These are phyloP conservation scores for Enoplosus armatus DNA, from an alignment of 2,797 vertebrate genomes.

Conservation along the genomic window DNA sequence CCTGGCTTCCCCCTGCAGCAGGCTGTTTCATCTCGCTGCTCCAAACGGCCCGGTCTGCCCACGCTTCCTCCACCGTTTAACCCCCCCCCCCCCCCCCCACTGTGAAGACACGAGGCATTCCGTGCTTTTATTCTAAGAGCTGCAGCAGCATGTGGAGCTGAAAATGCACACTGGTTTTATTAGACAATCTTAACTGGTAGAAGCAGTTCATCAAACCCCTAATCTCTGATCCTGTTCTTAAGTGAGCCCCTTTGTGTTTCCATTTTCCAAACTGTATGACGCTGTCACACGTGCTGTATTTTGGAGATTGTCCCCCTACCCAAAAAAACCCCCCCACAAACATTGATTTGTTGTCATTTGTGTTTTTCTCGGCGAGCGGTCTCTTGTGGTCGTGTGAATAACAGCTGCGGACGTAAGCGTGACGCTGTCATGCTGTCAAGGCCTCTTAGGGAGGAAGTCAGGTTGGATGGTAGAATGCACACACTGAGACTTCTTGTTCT, in stretches of 20 bases:
- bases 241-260: neutral
- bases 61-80: slow-evolving; percentile 37
- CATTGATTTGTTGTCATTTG: neutral
- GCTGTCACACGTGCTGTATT: neutral
- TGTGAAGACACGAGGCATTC: slow-evolving; percentile 23
- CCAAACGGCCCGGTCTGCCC: slow-evolving; percentile 24
- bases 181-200: neutral
- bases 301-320: neutral
- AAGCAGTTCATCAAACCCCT: neutral
- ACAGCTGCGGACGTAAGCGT: neutral
- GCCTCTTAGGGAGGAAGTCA: neutral
- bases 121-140: neutral
- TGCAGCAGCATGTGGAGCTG: neutral
- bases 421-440: neutral
- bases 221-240: neutral
- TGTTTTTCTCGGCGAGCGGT: neutral
- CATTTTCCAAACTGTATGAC: neutral
- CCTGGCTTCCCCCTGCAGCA: slow-evolving; percentile 15
- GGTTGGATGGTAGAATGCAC: neutral
- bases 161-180: neutral
- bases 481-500: neutral
- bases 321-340: too few species aligned
- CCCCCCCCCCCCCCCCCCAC: too few species aligned
- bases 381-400: neutral
- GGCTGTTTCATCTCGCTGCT: slow-evolving; percentile 20